Conservation (phyloP, 2,113 vertebrate genomes). For the Pachycephala philippinensis region DNA sequence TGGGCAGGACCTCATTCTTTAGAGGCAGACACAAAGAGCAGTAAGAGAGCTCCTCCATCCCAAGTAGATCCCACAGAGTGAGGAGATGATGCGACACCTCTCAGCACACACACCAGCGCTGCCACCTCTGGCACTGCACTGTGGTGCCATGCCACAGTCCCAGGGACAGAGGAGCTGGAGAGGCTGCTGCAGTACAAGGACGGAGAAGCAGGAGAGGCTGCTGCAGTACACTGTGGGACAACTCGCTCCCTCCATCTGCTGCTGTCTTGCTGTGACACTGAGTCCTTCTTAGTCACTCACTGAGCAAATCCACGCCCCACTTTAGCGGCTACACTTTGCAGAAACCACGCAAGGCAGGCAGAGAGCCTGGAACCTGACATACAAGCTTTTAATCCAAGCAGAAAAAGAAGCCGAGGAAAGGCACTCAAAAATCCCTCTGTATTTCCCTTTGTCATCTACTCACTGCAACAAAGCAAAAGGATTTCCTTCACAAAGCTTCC, state of each 20-base stretch:
- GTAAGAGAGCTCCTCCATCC: background rate
- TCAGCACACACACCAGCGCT: background rate
- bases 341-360: background rate
- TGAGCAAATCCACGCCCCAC: background rate
- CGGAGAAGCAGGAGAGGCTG: background rate
- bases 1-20: background rate
- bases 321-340: fast-evolving
- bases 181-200: background rate
- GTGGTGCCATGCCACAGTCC: background rate
- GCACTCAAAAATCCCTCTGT: background rate
- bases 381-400: background rate
- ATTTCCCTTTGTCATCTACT: background rate
- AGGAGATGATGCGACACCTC: background rate
- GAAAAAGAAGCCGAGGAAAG: background rate
- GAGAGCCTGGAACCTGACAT: background rate
- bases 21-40: background rate
- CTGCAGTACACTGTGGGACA: background rate
- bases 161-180: background rate
- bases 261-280: background rate
- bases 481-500: background rate
- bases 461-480: fast-evolving
- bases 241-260: background rate
- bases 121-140: background rate
- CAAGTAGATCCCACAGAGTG: background rate
- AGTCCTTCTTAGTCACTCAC: background rate